Base-by-base conservation (phyloP, 2,113 vertebrate genomes). In the Pao palembangensis region DNA sequence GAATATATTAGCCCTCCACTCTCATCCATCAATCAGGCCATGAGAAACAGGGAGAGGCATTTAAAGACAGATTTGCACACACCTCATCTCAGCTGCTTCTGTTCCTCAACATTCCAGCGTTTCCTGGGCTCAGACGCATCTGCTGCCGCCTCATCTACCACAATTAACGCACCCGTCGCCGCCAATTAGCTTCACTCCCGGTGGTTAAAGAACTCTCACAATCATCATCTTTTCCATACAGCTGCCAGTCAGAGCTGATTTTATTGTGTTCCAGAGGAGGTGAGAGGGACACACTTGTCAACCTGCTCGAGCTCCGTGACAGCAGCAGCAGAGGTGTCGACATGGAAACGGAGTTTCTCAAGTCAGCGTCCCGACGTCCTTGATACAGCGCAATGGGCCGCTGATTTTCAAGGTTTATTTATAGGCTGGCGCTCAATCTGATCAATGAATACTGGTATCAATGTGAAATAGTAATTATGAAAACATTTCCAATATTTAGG, bases 141-240 rank as follows among this genome's bases (percentile, higher is more conserved):
- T 62, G 69, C 64, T 42, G 59, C 76, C 55, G 69, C 82, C 83
- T 83, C 82, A 76, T 76, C 76, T 64, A 74, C 72, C 15, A 74
- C 81, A 87, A 88, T 89, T 90, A 89, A 88, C 85, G 84, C 75
- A 83, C 76, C 81, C 78, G 74, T 89, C 86, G 80, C 74, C 69
- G 76, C 80, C 84, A 87, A 91, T 91, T 87, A 89, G 80, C 75
- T 71, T 81, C 84, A 76, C 80, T 64, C 50, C 42, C 55, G 81
- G 87, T 72, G 83, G 79, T 78, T 81, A 83, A 87, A 82, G 81
- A 83, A 75, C 58, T 65, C 74, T 85, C 79, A 64, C 85, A 58
- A 80, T 79, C 67, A 82, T 83, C 80, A 60, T 69, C 75, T 49
- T 60, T 54, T 64, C 70, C 64, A 81, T 71, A 80, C 71, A 71